These are phyloP conservation scores for Rana temporaria DNA, from an alignment of 2,113 vertebrate species.

Conservation along the genomic window DNA sequence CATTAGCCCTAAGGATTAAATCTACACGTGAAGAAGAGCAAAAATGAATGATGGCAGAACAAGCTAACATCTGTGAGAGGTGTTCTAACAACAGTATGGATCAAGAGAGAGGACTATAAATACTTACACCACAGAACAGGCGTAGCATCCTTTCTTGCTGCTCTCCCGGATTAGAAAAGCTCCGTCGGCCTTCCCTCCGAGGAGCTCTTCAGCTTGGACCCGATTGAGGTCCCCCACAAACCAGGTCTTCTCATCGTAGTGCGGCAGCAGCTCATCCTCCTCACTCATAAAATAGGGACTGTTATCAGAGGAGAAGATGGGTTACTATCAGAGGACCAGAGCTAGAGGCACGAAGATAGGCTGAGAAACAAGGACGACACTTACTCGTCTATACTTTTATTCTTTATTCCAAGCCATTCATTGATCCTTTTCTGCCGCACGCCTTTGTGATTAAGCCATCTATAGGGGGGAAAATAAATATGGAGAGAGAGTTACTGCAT, in stretches of 20 bases:
- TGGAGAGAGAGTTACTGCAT: conserved; percentile 33
- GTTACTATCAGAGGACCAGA: background rate
- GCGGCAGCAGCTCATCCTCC: conserved; percentile 89
- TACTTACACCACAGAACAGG: conserved; percentile 57
- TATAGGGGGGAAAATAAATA: conserved; percentile 61
- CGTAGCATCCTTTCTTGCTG: conserved; percentile 95
- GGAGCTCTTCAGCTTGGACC: conserved; percentile 91
- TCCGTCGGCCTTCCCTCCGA: conserved; percentile 88
- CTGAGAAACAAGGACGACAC: conserved; percentile 62
- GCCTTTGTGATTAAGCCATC: conserved; percentile 96
- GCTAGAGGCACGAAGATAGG: too few relatives aligned
- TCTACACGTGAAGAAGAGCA: too few relatives aligned
- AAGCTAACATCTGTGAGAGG: too few relatives aligned
- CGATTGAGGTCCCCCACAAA: conserved; percentile 94
- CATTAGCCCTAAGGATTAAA: too few relatives aligned
- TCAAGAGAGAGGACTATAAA: too few relatives aligned
- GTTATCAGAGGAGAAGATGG: conserved; percentile 14
- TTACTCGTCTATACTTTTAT: conserved; percentile 89
- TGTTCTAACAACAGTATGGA: too few relatives aligned
- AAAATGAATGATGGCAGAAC: too few relatives aligned
- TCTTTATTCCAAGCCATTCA: conserved; percentile 92
- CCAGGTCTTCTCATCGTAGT: conserved; percentile 94
- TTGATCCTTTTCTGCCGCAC: conserved; percentile 93
- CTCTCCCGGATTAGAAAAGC: conserved; percentile 96
- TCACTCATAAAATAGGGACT: conserved; percentile 89